Conservation (phyloP, 2,113 vertebrate species). For the Hippocampus mohnikei region DNA sequence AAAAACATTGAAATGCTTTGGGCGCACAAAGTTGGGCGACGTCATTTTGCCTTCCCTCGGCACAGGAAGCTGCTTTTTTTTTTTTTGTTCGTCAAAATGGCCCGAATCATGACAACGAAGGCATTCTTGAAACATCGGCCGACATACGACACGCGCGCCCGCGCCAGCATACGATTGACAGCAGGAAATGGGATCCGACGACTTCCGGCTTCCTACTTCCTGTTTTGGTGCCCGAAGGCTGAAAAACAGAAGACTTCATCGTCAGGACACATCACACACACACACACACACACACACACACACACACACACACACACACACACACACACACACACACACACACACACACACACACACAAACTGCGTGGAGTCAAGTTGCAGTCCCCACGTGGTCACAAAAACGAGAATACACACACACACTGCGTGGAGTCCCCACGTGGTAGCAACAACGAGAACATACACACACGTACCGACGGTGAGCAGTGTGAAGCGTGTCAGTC, state of each 20-base stretch:
- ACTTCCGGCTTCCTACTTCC: slow-evolving; percentile 14
- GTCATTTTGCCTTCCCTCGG: too few species aligned
- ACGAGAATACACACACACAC: too few species aligned
- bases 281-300: slow-evolving; percentile 3
- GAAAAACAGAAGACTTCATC: neutral
- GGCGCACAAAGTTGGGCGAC: neutral
- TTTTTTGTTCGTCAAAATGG: too few species aligned
- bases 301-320: too few species aligned
- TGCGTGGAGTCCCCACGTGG: too few species aligned
- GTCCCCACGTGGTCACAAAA: too few species aligned
- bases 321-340: too few species aligned
- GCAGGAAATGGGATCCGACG: slow-evolving; percentile 14
- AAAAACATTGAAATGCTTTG: too few species aligned
- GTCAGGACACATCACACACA: slow-evolving; percentile 7
- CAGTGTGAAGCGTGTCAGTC: slow-evolving; percentile 29
- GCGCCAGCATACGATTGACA: neutral
- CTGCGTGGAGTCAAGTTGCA: too few species aligned
- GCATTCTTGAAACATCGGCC: neutral
- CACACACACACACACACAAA: too few species aligned
- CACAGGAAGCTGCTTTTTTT: too few species aligned
- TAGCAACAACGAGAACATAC: too few species aligned
- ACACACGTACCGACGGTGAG: slow-evolving; percentile 55
- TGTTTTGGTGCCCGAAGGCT: neutral
- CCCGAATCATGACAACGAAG: neutral
- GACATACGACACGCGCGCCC: neutral